Evolutionary conservation across 2,888 invertebrate genomes (phyloP), one percentile per base, ranked within the genome.

Genomic region (Pelosia muscerda): DNA sequence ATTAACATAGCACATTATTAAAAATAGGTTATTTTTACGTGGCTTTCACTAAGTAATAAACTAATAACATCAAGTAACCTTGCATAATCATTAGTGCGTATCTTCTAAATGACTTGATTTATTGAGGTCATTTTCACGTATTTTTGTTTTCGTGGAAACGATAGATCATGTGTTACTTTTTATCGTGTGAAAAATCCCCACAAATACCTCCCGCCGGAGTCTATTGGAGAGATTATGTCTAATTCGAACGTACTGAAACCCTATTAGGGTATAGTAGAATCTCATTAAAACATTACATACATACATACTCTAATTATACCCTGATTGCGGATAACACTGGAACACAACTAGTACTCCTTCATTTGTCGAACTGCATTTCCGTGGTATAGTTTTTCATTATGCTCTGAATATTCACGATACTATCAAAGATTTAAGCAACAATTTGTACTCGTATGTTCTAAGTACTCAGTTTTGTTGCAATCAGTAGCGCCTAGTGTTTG

Each of bases 401-500:
- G 42, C 57, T 64, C 57, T 42, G 64, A 28, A 57, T 55, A 60
- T 66, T 38, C 59, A 23, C 56, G 26, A 56, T 66, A 61, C 26
- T 55, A 66, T 56, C 56, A 23, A 62, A 54, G 54, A 63, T 62
- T 61, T 56, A 42, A 55, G 66, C 56, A 56, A 66, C 28, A 61
- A 56, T 22, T 42, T 28, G 61, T 62, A 63, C 63, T 61, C 26
- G 61, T 55, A 54, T 42, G 62, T 63, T 63, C 28, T 34, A 54
- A 54, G 63, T 34, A 68, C 64, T 61, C 31, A 22, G 54, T 59
- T 65, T 69, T 72, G 61, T 67, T 68, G 69, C 69, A 78, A 57
- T 72, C 63, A 66, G 68, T 57, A 66, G 66, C 72, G 65, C 55
- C 53, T 65, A 60, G 58, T 61, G 53, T 66, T 72, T 62, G 66